Evolutionary conservation across 2,113 vertebrate genomes (phyloP).

Genomic region (Miniopterus natalensis): DNA sequence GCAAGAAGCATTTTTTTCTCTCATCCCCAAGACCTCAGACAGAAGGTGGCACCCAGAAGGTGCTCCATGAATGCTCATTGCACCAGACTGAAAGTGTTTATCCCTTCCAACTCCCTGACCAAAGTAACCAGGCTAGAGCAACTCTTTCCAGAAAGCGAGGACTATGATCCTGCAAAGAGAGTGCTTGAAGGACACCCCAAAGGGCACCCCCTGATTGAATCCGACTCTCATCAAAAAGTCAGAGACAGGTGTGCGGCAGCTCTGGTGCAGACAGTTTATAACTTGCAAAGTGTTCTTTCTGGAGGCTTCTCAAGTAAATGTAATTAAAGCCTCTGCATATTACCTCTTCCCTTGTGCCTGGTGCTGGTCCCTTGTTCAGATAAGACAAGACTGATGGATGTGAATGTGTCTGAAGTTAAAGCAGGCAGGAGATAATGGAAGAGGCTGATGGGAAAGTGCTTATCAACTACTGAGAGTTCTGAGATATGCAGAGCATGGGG

Average conservation of each 20-base stretch:
- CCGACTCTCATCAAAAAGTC: constrained; percentile 62
- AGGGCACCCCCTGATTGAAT: constrained; percentile 23
- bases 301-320: constrained; percentile 80
- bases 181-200: not conserved
- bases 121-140: not conserved
- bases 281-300: constrained; percentile 78
- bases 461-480: constrained; percentile 84
- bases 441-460: constrained; percentile 88
- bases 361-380: constrained; percentile 83
- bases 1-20: not conserved
- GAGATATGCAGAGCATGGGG: constrained; percentile 67
- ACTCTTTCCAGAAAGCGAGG: not conserved
- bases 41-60: not conserved
- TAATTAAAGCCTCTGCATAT: constrained; percentile 87
- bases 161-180: not conserved
- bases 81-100: not conserved
- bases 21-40: not conserved
- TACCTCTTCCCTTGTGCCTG: constrained; percentile 83
- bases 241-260: constrained; percentile 6
- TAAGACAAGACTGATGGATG: constrained; percentile 88
- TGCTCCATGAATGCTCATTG: not conserved
- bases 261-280: constrained; percentile 59
- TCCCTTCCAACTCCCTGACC: not conserved
- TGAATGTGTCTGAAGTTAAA: constrained; percentile 86
- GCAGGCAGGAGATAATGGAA: constrained; percentile 87